Conservation (phyloP, 1,140 invertebrate species). For the Penaeus vannamei region DNA sequence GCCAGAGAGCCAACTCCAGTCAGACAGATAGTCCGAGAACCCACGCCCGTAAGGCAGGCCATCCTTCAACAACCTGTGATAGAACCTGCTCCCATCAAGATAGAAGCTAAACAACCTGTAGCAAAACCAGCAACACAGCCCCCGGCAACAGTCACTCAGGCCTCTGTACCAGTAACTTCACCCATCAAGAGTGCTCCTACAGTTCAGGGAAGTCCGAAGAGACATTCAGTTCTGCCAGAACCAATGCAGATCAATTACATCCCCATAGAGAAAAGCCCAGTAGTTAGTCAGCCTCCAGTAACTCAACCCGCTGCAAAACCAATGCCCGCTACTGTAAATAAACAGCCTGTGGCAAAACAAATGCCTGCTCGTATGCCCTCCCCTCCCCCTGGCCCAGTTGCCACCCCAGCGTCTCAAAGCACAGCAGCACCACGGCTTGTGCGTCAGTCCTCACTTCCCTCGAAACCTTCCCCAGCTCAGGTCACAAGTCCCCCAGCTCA, state of each 20-base stretch:
- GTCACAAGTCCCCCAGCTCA: conserved; percentile 62
- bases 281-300: conserved; percentile 21
- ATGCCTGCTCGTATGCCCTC: conserved; percentile 43
- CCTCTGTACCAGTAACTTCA: background rate
- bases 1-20: background rate
- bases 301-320: background rate
- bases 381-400: conserved; percentile 30
- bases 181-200: background rate
- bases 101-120: background rate
- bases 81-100: background rate
- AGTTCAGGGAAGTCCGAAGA: background rate
- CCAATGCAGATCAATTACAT: conserved; percentile 31
- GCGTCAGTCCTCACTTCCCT: conserved; percentile 60
- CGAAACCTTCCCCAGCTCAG: conserved; percentile 49
- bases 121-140: background rate
- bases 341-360: conserved; percentile 3
- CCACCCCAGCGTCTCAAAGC: conserved; percentile 4
- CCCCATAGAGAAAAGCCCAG: background rate
- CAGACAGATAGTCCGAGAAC: conserved; percentile 37
- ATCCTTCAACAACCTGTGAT: background rate
- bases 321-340: conserved; percentile 24
- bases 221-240: conserved; percentile 38
- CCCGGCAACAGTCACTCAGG: background rate
- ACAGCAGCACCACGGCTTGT: conserved; percentile 29
- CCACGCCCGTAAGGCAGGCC: conserved; percentile 18